Percentiles rank a stretch among this genome's conserved stretches.
These are phyloP conservation scores for Chloroceryle amazona DNA, from an alignment of 2,797 vertebrate species.

Conservation along the genomic window DNA sequence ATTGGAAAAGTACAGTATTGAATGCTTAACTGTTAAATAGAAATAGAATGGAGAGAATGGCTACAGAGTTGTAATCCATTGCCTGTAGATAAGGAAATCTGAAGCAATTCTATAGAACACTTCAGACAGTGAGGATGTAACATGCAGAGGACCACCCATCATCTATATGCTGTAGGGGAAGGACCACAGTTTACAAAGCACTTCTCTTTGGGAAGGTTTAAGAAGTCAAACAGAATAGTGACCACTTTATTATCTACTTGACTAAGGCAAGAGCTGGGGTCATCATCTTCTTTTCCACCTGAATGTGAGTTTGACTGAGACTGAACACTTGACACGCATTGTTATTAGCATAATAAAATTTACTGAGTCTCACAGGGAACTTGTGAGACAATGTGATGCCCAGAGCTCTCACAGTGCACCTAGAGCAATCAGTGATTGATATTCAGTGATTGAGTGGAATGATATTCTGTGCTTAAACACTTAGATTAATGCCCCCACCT, in stretches of 20 bases:
- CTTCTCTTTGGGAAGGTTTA: constrained; percentile 1
- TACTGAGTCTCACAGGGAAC: not conserved
- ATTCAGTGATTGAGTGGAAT: not conserved
- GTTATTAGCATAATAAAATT: constrained; percentile 10
- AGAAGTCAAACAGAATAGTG: not conserved
- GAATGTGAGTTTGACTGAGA: constrained; percentile 47
- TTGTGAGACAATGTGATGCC: accelerated
- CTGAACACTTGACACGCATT: not conserved
- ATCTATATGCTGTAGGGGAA: not conserved
- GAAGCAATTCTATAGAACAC: not conserved
- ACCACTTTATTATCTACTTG: constrained; percentile 27
- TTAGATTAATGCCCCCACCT: not conserved
- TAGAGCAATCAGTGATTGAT: not conserved
- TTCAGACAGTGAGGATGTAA: not conserved
- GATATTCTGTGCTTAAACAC: not conserved
- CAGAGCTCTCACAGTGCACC: not conserved
- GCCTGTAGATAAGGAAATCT: not conserved
- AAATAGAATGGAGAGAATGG: not conserved
- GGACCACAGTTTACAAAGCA: not conserved
- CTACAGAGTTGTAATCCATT: not conserved
- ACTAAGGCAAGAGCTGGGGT: not conserved
- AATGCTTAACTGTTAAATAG: not conserved
- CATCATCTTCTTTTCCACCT: not conserved
- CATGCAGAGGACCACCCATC: not conserved
- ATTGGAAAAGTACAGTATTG: not conserved